Conservation (phyloP, 2,888 invertebrate genomes). For the Leptopterna dolabrata region DNA sequence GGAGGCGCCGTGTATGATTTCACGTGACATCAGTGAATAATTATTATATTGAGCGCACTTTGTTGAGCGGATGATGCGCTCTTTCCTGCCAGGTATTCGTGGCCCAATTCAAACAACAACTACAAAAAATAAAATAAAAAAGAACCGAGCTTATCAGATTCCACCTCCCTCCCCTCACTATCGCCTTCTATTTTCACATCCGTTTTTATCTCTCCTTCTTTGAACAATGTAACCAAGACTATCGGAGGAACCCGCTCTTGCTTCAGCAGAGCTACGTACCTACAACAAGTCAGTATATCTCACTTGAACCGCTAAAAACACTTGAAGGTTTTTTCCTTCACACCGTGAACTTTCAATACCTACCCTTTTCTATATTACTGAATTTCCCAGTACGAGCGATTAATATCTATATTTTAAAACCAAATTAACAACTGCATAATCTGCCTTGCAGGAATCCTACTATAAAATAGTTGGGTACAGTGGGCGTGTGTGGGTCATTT, state of each 20-base stretch:
- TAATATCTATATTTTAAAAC: too few relatives aligned
- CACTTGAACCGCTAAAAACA: not conserved
- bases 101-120: slow-evolving; percentile 34
- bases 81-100: not conserved
- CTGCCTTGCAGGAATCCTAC: too few relatives aligned
- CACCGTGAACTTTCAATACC: too few relatives aligned
- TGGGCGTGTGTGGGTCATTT: too few relatives aligned
- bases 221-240: slow-evolving; percentile 8
- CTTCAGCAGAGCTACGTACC: slow-evolving; percentile 22
- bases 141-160: not conserved
- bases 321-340: too few relatives aligned
- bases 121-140: too few relatives aligned
- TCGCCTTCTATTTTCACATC: not conserved
- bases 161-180: not conserved
- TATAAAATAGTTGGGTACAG: too few relatives aligned
- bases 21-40: not conserved
- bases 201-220: slow-evolving; percentile 31
- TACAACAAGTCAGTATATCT: not conserved
- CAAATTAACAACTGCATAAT: too few relatives aligned
- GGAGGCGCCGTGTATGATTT: too few relatives aligned
- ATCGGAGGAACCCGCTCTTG: slow-evolving; percentile 1
- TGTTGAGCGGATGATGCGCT: not conserved
- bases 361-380: too few relatives aligned
- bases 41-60: not conserved
- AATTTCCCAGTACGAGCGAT: too few relatives aligned